These are phyloP conservation scores for Nysson spinosus DNA, from an alignment of 2,888 invertebrate species.

Conservation along the genomic window DNA sequence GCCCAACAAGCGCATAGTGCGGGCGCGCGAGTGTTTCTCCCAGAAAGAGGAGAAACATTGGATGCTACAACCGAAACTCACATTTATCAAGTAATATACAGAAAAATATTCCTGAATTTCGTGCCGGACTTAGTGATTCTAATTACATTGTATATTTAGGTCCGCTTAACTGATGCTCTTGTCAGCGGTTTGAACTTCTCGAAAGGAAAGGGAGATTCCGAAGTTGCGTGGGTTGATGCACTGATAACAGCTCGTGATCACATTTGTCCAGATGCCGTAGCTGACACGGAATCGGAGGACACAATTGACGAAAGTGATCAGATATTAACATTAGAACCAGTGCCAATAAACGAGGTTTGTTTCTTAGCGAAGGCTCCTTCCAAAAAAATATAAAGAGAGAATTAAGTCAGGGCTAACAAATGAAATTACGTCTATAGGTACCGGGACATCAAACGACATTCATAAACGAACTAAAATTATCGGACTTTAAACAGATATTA, in stretches of 20 bases:
- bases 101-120: too few species aligned
- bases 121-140: too few species aligned
- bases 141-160: slow-evolving; percentile 79
- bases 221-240: slow-evolving; percentile 97
- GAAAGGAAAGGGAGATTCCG: slow-evolving; percentile 90
- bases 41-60: slow-evolving; percentile 88
- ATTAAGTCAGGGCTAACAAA: too few species aligned
- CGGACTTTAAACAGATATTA: slow-evolving; percentile 91
- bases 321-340: slow-evolving; percentile 85
- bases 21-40: slow-evolving; percentile 89
- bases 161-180: slow-evolving; percentile 93
- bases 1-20: slow-evolving; percentile 84
- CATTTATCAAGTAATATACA: slow-evolving; percentile 92
- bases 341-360: slow-evolving; percentile 77
- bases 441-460: slow-evolving; percentile 90
- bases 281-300: slow-evolving; percentile 78
- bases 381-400: too few species aligned
- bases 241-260: slow-evolving; percentile 81
- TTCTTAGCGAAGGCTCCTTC: neutral
- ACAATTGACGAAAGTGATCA: slow-evolving; percentile 77
- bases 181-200: slow-evolving; percentile 93
- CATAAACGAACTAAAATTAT: slow-evolving; percentile 94
- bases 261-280: slow-evolving; percentile 80
- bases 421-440: too few species aligned
- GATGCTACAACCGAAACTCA: slow-evolving; percentile 99